Conservation (phyloP, 1,140 invertebrate species). For the Sitophilus oryzae region DNA sequence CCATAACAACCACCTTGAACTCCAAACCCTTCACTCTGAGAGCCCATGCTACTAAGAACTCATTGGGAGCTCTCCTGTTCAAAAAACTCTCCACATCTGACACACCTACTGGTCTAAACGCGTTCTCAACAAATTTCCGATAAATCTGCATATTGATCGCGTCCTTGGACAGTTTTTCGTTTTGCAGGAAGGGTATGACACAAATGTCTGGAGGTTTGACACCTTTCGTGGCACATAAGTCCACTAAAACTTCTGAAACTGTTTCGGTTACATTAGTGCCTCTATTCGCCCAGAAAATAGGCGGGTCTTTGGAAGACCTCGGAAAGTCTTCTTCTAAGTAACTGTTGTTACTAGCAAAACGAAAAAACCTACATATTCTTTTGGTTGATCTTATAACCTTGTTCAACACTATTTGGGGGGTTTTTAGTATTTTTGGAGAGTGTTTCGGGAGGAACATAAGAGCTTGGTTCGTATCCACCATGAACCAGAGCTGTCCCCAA, state of each 20-base stretch:
- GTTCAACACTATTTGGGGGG: slow-evolving; percentile 35
- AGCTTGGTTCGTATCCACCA: slow-evolving; percentile 44
- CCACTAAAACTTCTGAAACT: slow-evolving; percentile 37
- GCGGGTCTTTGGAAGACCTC: slow-evolving; percentile 31
- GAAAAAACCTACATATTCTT: slow-evolving; percentile 40
- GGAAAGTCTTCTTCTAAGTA: slow-evolving; percentile 24
- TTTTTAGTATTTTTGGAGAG: slow-evolving; percentile 39
- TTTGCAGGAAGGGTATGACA: slow-evolving; percentile 41
- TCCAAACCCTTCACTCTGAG: slow-evolving; percentile 42
- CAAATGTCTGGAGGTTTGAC: slow-evolving; percentile 42
- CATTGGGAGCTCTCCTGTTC: slow-evolving; percentile 30
- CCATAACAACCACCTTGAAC: slow-evolving; percentile 43
- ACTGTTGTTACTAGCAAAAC: slow-evolving; percentile 38
- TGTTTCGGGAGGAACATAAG: slow-evolving; percentile 42
- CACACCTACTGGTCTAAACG: slow-evolving; percentile 36
- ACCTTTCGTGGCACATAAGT: slow-evolving; percentile 41
- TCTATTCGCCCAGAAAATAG: slow-evolving; percentile 40
- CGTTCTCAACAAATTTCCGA: slow-evolving; percentile 38
- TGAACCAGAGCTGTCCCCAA: slow-evolving; percentile 42
- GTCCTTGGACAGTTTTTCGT: slow-evolving; percentile 28
- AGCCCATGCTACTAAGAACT: slow-evolving; percentile 41
- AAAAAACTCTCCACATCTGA: slow-evolving; percentile 40
- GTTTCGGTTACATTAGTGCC: slow-evolving; percentile 21
- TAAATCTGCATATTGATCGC: slow-evolving; percentile 38
- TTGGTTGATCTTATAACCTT: slow-evolving; percentile 42